Evolutionary conservation across 2,797 vertebrate genomes (phyloP).

Genomic region (Alectoris magna): DNA sequence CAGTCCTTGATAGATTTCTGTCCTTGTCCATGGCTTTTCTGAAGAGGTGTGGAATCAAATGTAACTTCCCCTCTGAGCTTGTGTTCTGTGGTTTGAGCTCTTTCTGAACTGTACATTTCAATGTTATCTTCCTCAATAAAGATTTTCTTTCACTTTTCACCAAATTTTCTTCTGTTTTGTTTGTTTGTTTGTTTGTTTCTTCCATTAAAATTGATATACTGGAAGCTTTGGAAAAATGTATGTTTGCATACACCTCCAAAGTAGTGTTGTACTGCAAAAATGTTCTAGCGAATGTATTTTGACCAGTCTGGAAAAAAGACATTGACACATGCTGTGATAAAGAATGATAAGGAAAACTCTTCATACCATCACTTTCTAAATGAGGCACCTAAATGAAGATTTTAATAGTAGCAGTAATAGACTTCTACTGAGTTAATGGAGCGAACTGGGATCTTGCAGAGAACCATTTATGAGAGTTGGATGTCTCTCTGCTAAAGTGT

Average conservation of each 20-base stretch:
- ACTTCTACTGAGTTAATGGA: slow-evolving; percentile 8
- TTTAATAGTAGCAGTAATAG: neutral
- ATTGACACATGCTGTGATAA: neutral
- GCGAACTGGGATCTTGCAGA: slow-evolving; percentile 3
- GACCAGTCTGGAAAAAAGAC: neutral
- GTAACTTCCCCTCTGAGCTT: neutral
- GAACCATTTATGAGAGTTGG: neutral
- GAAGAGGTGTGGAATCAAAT: neutral
- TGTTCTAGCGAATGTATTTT: neutral
- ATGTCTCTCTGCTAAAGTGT: neutral
- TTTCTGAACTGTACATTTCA: neutral
- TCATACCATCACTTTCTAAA: neutral
- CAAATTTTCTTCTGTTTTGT: neutral
- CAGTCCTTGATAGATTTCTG: neutral
- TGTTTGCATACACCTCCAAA: neutral
- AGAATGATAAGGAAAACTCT: neutral
- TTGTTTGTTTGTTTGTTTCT: slow-evolving; percentile 4
- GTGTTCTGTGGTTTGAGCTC: neutral
- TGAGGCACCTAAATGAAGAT: slow-evolving; percentile 11
- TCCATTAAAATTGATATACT: neutral
- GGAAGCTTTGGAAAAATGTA: neutral
- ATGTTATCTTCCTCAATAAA: neutral
- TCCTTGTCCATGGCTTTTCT: neutral
- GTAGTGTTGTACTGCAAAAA: neutral
- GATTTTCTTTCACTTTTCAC: neutral